Base-by-base conservation (phyloP, 2,113 vertebrate species). In the Crocuta crocuta region DNA sequence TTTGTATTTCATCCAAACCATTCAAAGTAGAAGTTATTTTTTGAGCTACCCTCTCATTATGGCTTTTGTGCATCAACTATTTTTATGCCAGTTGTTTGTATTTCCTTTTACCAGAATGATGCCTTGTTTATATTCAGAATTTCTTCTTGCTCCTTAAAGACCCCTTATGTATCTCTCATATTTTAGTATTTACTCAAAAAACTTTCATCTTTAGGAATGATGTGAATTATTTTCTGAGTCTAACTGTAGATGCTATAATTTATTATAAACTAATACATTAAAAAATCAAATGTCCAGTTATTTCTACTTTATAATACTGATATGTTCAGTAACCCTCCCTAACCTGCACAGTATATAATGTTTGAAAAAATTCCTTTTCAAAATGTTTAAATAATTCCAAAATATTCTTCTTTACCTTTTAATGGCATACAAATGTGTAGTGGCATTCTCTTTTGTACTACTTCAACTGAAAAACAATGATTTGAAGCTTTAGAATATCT, bases 1-100 rank as follows among this genome's bases (percentile, higher is more conserved):
- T 99, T 99, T 98, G 98, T 99, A 98, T 98, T 98, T 98, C 98
- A 99, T 99, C 99, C 99, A 99, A 99, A 98, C 98, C 99, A 98
- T 99, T 99, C 99, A 99, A 99, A 99, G 99, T 99, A 98, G 98
- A 99, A 99, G 99, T 99, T 99, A 98, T 98, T 99, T 99, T 99
- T 99, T 98, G 98, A 99, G 98, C 99, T 99, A 98, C 98, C 99
- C 99, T 98, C 98, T 99, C 99, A 99, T 99, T 99, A 99, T 99
- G 99, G 99, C 99, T 99, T 99, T 99, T 99, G 98, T 99, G 98
- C 98, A 98, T 99, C 98, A 99, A 99, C 99, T 99, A 99, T 99
- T 99, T 99, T 99, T 99, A 99, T 99, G 98, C 98, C 98, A 98
- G 98, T 99, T 99, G 99, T 99, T 99, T 99, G 99, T 99, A 99